Evolutionary conservation across 2,888 invertebrate genomes (phyloP).

Genomic region (Mellilla xanthometata): DNA sequence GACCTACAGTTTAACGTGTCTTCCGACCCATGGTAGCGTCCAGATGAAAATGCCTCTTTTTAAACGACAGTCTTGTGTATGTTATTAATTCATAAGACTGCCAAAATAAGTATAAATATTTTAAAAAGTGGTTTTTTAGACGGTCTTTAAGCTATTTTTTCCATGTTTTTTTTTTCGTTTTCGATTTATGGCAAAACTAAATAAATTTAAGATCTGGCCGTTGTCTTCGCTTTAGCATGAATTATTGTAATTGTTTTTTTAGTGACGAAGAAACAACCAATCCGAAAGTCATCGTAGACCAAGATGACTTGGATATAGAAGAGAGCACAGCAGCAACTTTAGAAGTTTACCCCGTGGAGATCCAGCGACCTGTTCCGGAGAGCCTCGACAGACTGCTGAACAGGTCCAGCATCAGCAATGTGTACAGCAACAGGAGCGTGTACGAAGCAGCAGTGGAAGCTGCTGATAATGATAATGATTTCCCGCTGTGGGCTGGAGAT

Average conservation of each 20-base stretch:
- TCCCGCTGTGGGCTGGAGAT: slow-evolving; percentile 84
- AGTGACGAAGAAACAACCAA: slow-evolving; percentile 89
- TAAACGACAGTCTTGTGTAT: too few species aligned
- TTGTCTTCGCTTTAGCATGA: too few species aligned
- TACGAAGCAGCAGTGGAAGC: slow-evolving; percentile 62
- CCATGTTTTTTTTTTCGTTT: too few species aligned
- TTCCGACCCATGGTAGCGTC: too few species aligned
- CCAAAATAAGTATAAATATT: too few species aligned
- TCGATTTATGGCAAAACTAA: too few species aligned
- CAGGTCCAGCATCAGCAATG: slow-evolving; percentile 37
- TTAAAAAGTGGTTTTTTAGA: too few species aligned
- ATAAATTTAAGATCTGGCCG: too few species aligned
- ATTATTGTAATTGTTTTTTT: slow-evolving; percentile 15
- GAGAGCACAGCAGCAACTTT: slow-evolving; percentile 24
- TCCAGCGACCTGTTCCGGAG: slow-evolving; percentile 23
- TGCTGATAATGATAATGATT: slow-evolving; percentile 57
- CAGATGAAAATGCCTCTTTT: too few species aligned
- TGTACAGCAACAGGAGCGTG: slow-evolving; percentile 42
- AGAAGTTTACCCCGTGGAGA: slow-evolving; percentile 18
- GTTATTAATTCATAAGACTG: too few species aligned
- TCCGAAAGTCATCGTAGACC: slow-evolving; percentile 91
- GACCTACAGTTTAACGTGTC: too few species aligned
- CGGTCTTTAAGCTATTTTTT: too few species aligned
- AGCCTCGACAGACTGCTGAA: slow-evolving; percentile 44
- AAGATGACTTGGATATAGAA: slow-evolving; percentile 88